phyloP scores from a whole-genome alignment of 2,888 invertebrate genomes.

The Zhuqinia jingwanae region DNA sequence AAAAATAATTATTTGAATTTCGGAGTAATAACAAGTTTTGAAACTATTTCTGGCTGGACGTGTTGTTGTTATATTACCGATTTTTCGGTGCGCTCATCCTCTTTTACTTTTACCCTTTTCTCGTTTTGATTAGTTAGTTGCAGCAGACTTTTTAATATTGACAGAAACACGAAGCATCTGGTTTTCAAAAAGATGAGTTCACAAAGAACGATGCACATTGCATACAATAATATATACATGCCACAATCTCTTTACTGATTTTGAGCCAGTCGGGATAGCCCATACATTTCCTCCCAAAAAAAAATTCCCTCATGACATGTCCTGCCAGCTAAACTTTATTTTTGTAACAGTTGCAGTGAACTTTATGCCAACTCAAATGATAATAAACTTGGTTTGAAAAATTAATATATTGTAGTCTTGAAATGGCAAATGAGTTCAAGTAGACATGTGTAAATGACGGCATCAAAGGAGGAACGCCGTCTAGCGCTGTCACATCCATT shows the following conservation, averaged over 20 bases:
- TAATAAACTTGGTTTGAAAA: constrained; percentile 22
- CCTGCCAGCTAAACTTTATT: not conserved
- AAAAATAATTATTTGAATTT: not conserved
- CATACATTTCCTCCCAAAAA: not conserved
- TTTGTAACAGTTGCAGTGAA: constrained; percentile 35
- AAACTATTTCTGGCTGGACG: no score
- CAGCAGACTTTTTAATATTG: constrained; percentile 3
- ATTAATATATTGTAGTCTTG: not conserved
- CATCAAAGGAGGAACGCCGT: constrained; percentile 54
- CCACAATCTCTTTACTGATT: constrained; percentile 20
- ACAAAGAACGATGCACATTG: not conserved
- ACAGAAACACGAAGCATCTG: constrained; percentile 30
- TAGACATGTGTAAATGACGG: constrained; percentile 45
- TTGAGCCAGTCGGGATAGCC: no score
- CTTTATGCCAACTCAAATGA: constrained; percentile 32
- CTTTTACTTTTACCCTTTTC: not conserved
- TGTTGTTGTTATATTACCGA: no score
- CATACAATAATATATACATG: no score
- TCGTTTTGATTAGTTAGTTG: not conserved
- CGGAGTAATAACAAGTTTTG: no score
- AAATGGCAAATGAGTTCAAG: not conserved
- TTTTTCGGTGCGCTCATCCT: not conserved
- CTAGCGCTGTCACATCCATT: constrained; percentile 60
- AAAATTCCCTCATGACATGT: not conserved
- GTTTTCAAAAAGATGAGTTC: not conserved